phyloP scores from a whole-genome alignment of 2,113 vertebrate genomes.

The Sceloporus undulatus region DNA sequence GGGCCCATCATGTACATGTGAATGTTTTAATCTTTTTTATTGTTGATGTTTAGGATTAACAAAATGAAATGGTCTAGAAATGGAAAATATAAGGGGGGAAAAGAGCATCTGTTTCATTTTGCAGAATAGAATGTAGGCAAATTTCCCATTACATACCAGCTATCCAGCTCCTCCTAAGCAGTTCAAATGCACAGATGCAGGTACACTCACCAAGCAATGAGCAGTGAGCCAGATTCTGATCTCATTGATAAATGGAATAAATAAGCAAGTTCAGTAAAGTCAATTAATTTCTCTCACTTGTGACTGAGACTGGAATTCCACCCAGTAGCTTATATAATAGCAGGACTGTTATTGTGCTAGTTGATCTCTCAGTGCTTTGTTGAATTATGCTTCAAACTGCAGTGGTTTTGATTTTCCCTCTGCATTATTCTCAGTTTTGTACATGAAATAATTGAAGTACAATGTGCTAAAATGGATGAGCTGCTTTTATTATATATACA shows the following conservation, averaged over 20 bases:
- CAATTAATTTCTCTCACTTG: constrained; percentile 8
- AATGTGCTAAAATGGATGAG: constrained; percentile 42
- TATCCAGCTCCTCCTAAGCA: constrained; percentile 50
- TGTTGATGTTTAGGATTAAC: constrained; percentile 58
- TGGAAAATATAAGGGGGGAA: constrained; percentile 38
- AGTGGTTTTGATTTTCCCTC: constrained; percentile 49
- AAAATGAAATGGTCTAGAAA: constrained; percentile 68
- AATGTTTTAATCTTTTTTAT: constrained; percentile 56
- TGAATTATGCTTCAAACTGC: constrained; percentile 57
- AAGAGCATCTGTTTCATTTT: constrained; percentile 52
- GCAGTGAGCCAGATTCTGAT: constrained; percentile 41
- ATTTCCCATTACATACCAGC: constrained; percentile 62
- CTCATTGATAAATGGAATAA: constrained; percentile 41
- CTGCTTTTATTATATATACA: constrained; percentile 40
- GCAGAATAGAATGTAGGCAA: constrained; percentile 51
- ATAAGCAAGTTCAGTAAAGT: constrained; percentile 43
- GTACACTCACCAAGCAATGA: constrained; percentile 47
- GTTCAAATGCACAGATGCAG: constrained; percentile 54
- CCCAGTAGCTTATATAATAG: constrained; percentile 40
- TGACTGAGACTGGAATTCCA: constrained; percentile 12
- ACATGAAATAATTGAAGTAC: constrained; percentile 44
- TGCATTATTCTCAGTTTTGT: constrained; percentile 32
- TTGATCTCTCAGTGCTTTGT: constrained; percentile 61
- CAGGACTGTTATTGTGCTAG: constrained; percentile 50
- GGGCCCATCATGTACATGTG: constrained; percentile 3